Conservation (phyloP, 2,888 invertebrate species). For the Eupithecia vulgata region DNA sequence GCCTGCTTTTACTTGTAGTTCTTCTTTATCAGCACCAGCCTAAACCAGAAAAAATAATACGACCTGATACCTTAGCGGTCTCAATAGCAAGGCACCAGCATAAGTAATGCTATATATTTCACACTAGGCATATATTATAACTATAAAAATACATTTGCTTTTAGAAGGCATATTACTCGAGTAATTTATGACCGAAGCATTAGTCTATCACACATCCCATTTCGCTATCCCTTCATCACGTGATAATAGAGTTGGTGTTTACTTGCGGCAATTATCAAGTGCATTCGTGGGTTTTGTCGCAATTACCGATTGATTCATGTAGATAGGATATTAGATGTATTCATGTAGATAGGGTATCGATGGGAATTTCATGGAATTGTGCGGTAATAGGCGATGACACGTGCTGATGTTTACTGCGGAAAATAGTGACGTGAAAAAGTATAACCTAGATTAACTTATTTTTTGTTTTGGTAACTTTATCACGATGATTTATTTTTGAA, state of each 20-base stretch:
- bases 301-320: slow-evolving; percentile 26
- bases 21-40: too few relatives aligned
- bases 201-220: slow-evolving; percentile 8
- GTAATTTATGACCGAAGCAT: slow-evolving; percentile 5
- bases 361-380: slow-evolving; percentile 25
- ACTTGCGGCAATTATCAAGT: slow-evolving; percentile 24
- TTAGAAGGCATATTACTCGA: not conserved
- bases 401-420: not conserved
- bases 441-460: too few relatives aligned
- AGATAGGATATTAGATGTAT: slow-evolving; percentile 23
- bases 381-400: slow-evolving; percentile 2
- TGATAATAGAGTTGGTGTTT: slow-evolving; percentile 26
- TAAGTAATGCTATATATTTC: too few relatives aligned
- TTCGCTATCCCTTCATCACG: slow-evolving; percentile 21
- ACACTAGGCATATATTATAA: not conserved
- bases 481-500: too few relatives aligned
- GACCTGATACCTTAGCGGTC: too few relatives aligned
- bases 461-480: too few relatives aligned
- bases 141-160: too few relatives aligned
- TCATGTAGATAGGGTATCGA: slow-evolving; percentile 17
- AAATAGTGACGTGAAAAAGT: not conserved
- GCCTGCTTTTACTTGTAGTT: too few relatives aligned
- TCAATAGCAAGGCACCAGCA: too few relatives aligned
- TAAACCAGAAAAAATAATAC: too few relatives aligned
- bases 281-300: slow-evolving; percentile 25